Conservation (phyloP, 92 coral and sea anemone species). For the Metridium senile region DNA sequence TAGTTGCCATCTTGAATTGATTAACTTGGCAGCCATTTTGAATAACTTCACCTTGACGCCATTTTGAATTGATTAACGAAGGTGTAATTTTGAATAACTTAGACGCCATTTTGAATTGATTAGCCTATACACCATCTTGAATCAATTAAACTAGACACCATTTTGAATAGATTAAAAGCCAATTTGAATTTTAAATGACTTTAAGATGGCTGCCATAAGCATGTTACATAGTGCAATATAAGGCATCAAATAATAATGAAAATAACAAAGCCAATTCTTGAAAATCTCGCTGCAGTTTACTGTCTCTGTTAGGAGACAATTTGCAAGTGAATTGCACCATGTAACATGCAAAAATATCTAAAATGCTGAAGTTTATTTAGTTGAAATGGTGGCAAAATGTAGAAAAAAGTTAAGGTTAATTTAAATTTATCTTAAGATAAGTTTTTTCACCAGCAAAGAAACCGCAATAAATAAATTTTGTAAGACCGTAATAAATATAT, state of each 20-base stretch:
- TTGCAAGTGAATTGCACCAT: neutral
- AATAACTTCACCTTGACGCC: too few relatives aligned
- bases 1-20: conserved; percentile 6
- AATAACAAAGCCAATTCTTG: too few relatives aligned
- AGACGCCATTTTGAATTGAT: conserved; percentile 9
- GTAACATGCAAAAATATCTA: neutral
- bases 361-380: neutral
- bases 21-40: neutral
- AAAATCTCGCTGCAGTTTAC: too few relatives aligned
- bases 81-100: too few relatives aligned
- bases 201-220: neutral
- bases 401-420: neutral
- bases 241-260: neutral
- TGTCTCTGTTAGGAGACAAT: too few relatives aligned
- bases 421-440: conserved; percentile 4
- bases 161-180: conserved; percentile 2
- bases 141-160: conserved; percentile 1
- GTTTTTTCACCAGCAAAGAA: conserved; percentile 35
- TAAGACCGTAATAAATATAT: neutral
- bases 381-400: neutral
- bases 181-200: neutral
- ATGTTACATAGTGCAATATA: neutral
- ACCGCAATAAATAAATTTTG: too few relatives aligned
- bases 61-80: too few relatives aligned
- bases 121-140: too few relatives aligned